Evolutionary conservation across 1,140 invertebrate species (phyloP).

Genomic region (Lanistes nyassanus): DNA sequence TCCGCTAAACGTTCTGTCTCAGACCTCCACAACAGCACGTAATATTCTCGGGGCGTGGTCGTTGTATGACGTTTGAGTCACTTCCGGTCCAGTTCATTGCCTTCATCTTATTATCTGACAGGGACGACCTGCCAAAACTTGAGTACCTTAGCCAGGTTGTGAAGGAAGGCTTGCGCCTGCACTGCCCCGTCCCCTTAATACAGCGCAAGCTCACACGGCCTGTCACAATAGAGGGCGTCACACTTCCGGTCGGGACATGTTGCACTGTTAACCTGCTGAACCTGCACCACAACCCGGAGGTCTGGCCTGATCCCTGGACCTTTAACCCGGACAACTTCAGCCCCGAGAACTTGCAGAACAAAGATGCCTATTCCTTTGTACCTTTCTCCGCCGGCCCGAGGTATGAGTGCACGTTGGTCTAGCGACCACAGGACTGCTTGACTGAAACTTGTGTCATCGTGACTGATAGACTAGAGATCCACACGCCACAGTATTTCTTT

Average conservation of each 20-base stretch:
- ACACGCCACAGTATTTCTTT: too few species aligned
- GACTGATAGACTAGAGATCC: too few species aligned
- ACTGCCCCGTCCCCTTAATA: constrained; percentile 73
- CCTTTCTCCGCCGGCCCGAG: constrained; percentile 60
- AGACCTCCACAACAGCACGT: too few species aligned
- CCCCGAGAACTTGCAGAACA: constrained; percentile 49
- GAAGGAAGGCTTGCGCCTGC: constrained; percentile 63
- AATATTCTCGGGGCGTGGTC: too few species aligned
- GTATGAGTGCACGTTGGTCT: constrained; percentile 26
- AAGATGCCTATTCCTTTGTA: constrained; percentile 51
- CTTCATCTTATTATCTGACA: constrained; percentile 11
- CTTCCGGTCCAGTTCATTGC: not conserved
- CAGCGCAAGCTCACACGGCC: constrained; percentile 63
- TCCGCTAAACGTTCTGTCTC: too few species aligned
- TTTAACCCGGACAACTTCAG: constrained; percentile 48
- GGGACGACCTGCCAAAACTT: constrained; percentile 53
- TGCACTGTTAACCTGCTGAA: constrained; percentile 31
- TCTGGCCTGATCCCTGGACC: constrained; percentile 49
- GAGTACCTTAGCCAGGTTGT: constrained; percentile 63
- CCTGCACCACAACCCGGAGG: constrained; percentile 53
- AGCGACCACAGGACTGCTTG: too few species aligned
- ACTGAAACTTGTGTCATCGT: too few species aligned
- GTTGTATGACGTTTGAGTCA: too few species aligned
- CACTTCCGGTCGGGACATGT: constrained; percentile 27
- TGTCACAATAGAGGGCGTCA: constrained; percentile 25